Percentiles rank a stretch among this genome's conserved stretches.
Conservation (phyloP, 2,797 vertebrate species). For the Mallotus villosus region DNA sequence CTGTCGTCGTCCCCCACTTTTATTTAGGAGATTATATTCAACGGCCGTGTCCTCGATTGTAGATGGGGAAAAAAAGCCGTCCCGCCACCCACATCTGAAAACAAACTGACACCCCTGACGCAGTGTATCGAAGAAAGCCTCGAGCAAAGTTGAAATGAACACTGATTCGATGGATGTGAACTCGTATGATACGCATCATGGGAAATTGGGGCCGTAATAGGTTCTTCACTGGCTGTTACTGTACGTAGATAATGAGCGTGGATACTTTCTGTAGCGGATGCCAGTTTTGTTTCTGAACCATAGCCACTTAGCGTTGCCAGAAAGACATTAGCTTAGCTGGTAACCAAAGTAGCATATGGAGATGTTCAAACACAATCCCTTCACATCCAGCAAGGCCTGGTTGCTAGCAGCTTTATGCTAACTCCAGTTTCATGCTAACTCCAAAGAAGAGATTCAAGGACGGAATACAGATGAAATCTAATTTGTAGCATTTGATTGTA, state of each 20-base stretch:
- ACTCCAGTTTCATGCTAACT: no score
- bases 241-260: no score
- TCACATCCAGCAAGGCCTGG: constrained; percentile 44
- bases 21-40: no score
- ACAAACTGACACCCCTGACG: no score
- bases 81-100: no score
- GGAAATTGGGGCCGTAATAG: neutral
- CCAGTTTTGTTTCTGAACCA: neutral
- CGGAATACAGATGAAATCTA: constrained; percentile 63
- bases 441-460: constrained; percentile 59
- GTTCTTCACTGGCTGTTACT: neutral
- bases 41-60: no score
- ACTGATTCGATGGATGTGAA: neutral
- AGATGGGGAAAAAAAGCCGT: no score
- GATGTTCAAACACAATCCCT: constrained; percentile 36
- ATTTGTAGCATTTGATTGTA: constrained; percentile 58
- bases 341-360: constrained; percentile 11
- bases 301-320: neutral
- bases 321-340: constrained; percentile 24
- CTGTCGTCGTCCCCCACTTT: no score
- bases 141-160: neutral
- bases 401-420: neutral
- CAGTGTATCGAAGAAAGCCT: neutral
- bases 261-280: neutral
- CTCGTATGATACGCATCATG: neutral